Conservation (phyloP, 2,797 vertebrate genomes). For the Alfaro cultratus region DNA sequence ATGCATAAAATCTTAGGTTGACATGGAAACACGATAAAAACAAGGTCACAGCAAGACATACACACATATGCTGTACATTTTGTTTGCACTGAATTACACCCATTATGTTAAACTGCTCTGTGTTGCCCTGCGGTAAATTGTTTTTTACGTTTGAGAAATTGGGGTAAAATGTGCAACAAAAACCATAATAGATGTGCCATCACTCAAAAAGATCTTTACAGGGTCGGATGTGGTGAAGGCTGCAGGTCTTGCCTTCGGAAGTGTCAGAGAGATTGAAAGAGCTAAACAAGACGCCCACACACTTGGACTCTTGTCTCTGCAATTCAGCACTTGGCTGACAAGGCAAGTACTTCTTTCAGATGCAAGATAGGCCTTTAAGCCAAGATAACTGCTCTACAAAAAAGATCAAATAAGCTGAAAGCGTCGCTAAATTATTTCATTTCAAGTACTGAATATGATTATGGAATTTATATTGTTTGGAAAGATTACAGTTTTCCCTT, state of each 20-base stretch:
- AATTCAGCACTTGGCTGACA: conserved; percentile 66
- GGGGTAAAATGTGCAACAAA: conserved; percentile 43
- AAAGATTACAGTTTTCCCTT: background rate
- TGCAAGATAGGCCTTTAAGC: conserved; percentile 52
- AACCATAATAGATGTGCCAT: conserved; percentile 62
- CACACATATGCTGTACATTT: conserved; percentile 3
- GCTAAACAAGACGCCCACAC: conserved; percentile 71
- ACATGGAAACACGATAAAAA: conserved; percentile 19
- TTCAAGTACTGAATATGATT: background rate
- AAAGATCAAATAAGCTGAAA: conserved; percentile 27
- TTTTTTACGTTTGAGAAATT: conserved; percentile 39
- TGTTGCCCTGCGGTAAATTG: conserved; percentile 8
- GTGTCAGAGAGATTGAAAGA: conserved; percentile 53
- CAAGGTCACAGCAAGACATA: conserved; percentile 1
- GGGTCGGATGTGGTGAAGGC: conserved; percentile 74
- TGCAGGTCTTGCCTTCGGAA: conserved; percentile 70
- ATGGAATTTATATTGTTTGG: background rate
- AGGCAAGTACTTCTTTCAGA: conserved; percentile 50
- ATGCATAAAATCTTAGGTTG: background rate
- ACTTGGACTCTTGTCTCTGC: conserved; percentile 63
- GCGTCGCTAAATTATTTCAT: conserved; percentile 28
- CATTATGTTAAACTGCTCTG: conserved; percentile 2
- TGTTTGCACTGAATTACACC: background rate
- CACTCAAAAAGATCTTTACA: conserved; percentile 61
- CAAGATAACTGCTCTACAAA: conserved; percentile 28